phyloP scores from a whole-genome alignment of 2,113 vertebrate genomes.

The Carassius auratus region DNA sequence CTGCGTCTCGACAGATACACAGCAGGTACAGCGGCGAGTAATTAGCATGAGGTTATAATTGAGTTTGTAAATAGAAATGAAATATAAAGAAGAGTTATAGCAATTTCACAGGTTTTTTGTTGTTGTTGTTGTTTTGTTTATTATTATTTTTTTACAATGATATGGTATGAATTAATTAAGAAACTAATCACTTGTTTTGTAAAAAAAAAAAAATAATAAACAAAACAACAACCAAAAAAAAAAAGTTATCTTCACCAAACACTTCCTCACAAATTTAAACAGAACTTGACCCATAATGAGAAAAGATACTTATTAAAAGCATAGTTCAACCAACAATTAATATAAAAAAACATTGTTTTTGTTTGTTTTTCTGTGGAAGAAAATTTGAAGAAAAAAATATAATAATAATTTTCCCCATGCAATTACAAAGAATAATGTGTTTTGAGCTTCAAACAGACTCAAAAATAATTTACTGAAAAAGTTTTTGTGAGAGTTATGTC shows the following conservation, averaged over 20 bases:
- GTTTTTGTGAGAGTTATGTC: background rate
- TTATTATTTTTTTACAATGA: background rate
- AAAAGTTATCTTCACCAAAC: background rate
- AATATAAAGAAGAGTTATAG: background rate
- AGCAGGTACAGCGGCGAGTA: background rate
- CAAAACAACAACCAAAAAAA: too few relatives aligned
- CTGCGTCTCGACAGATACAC: background rate
- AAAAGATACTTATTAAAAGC: background rate
- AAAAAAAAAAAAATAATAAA: background rate
- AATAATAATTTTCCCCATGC: too few relatives aligned
- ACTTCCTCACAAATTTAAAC: background rate
- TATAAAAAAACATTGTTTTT: too few relatives aligned
- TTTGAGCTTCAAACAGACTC: background rate
- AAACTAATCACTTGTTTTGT: background rate
- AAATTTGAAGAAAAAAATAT: too few relatives aligned
- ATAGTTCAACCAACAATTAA: background rate
- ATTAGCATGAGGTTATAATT: background rate
- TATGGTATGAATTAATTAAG: background rate
- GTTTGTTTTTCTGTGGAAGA: too few relatives aligned
- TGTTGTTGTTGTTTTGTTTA: too few relatives aligned
- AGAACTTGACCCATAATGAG: background rate
- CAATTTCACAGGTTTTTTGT: background rate
- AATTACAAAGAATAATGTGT: background rate
- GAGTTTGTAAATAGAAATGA: conserved; percentile 12
- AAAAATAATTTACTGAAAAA: background rate